Conservation (phyloP, 2,113 vertebrate species). For the Seriola rivoliana region DNA sequence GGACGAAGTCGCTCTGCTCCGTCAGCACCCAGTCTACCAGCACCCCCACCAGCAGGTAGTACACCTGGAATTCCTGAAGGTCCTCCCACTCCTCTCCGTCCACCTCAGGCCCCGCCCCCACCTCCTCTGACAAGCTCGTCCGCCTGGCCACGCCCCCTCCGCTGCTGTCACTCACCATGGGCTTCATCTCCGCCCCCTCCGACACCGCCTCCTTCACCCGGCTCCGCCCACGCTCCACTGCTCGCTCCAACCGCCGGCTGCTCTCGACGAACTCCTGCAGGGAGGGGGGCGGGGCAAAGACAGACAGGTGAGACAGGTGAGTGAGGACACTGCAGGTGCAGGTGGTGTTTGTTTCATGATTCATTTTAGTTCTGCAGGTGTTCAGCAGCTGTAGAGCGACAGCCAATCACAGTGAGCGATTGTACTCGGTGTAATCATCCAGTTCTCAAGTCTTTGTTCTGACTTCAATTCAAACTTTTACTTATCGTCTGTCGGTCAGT, state of each 20-base stretch:
- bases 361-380: no score
- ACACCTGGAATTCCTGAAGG: slow-evolving; percentile 95
- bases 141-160: slow-evolving; percentile 71
- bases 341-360: no score
- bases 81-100: slow-evolving; percentile 87
- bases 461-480: no score
- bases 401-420: no score
- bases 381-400: no score
- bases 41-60: slow-evolving; percentile 93
- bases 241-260: slow-evolving; percentile 92
- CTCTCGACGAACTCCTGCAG: slow-evolving; percentile 97
- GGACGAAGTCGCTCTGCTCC: slow-evolving; percentile 87
- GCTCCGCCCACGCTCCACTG: slow-evolving; percentile 89
- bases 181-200: slow-evolving; percentile 93
- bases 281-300: background rate
- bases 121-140: slow-evolving; percentile 52
- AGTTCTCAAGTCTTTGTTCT: no score
- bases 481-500: no score
- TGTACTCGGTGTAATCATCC: no score
- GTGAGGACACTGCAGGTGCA: no score
- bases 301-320: no score
- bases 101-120: slow-evolving; percentile 69
- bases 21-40: slow-evolving; percentile 94
- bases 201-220: slow-evolving; percentile 86
- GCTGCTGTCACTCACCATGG: slow-evolving; percentile 96